phyloP scores from a whole-genome alignment of 1,140 invertebrate genomes.

The Schmidtea mediterranea region DNA sequence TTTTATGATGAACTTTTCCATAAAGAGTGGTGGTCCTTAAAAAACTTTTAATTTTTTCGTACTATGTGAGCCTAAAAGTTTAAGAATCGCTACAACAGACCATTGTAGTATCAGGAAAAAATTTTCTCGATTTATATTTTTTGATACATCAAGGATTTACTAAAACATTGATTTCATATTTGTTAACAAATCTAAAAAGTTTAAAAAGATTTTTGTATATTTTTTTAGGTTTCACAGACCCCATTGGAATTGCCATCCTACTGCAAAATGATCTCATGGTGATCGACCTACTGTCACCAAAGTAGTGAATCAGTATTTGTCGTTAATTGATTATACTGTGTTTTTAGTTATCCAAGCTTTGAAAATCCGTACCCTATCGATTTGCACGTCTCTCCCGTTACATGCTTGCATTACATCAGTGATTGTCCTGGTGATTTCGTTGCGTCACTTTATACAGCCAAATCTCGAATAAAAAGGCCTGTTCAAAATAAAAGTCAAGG shows the following conservation, averaged over 20 bases:
- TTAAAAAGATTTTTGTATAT: neutral
- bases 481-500: conserved; percentile 4
- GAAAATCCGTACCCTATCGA: conserved; percentile 98
- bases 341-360: conserved; percentile 59
- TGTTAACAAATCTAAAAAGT: neutral
- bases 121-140: neutral
- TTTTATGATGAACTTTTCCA: too few species aligned
- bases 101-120: neutral
- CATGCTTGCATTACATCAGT: conserved; percentile 73
- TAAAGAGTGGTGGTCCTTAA: too few species aligned
- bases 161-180: neutral
- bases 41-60: too few species aligned
- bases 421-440: conserved; percentile 90
- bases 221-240: conserved; percentile 64
- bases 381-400: conserved; percentile 82
- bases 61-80: neutral
- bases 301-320: too few species aligned
- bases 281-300: conserved; percentile 67
- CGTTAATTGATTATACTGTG: too few species aligned
- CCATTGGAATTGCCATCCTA: conserved; percentile 80
- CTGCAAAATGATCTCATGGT: conserved; percentile 89
- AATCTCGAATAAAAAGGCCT: conserved; percentile 30
- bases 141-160: neutral
- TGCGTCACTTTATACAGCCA: conserved; percentile 63
- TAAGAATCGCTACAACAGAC: neutral